Evolutionary conservation across 1,140 invertebrate species (phyloP), one percentile per base, ranked within the genome.

Genomic region (Whitmania pigra): DNA sequence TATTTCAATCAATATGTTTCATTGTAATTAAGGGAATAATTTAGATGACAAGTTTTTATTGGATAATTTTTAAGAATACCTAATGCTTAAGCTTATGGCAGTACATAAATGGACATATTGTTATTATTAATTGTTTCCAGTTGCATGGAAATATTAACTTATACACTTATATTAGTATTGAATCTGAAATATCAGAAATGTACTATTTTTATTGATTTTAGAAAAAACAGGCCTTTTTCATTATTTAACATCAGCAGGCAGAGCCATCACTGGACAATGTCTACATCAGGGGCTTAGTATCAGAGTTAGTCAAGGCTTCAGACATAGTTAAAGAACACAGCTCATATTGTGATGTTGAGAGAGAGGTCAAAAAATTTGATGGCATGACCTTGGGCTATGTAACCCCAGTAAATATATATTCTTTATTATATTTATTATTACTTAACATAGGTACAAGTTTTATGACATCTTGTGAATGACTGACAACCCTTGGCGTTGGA

Each of bases 321-420:
- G 89, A 92, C 75, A 90, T 94, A 73, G 75, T 93, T 71, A 84
- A 86, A 72, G 88, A 92, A 78, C 85, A 90, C 82, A 85, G 86
- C 55, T 84, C 86, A 0, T 93, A 89, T 80, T 87, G 87, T 78
- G 86, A 87, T 31, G 72, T 75, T 76, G 86, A 90, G 71, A 88
- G 87, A 11, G 82, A 84, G 6, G 75, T 83, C 0, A 86, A 86
- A 75, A 85, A 86, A 76, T 90, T 90, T 79, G 84, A 87, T 73
- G 88, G 88, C 31, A 83, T 87, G 20, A 87, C 90, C 29, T 82
- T 96, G 43, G 93, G 90, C 71, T 95, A 92, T 82, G 90, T 94
- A 55, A 95, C 93, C 70, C 91, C 92, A 40, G 92, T 94, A 85
- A 86, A 86, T 85, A 73, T 40, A 73, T 72, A 69, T 67, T 69